Evolutionary conservation across 2,888 invertebrate species (phyloP).

Genomic region (Eurytoma adleriae): DNA sequence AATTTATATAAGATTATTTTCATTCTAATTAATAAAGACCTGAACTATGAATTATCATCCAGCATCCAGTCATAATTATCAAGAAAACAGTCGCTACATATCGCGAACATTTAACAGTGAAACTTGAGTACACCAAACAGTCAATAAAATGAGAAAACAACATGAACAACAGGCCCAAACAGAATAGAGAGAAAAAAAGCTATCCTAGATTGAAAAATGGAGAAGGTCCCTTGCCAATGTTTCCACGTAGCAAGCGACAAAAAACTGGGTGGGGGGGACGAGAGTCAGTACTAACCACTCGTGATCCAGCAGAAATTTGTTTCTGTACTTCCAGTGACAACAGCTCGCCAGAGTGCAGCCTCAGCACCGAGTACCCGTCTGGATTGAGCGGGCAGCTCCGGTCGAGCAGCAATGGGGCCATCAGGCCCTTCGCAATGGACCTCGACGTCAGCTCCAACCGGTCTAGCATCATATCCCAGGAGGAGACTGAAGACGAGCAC

Average conservation of each 20-base stretch:
- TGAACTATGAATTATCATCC: not conserved
- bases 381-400: slow-evolving; percentile 33
- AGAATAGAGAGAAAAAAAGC: slow-evolving; percentile 7
- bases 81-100: slow-evolving; percentile 11
- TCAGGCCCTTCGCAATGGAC: slow-evolving; percentile 81
- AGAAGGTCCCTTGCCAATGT: slow-evolving; percentile 55
- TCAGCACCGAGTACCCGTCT: slow-evolving; percentile 74
- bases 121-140: slow-evolving; percentile 12
- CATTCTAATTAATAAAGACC: no score
- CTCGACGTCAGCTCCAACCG: slow-evolving; percentile 80
- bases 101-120: slow-evolving; percentile 27
- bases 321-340: slow-evolving; percentile 74
- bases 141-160: slow-evolving; percentile 4
- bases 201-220: slow-evolving; percentile 55
- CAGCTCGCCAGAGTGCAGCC: slow-evolving; percentile 80
- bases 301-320: slow-evolving; percentile 58
- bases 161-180: slow-evolving; percentile 18
- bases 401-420: slow-evolving; percentile 68
- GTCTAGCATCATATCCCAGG: slow-evolving; percentile 80
- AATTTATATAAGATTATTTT: no score
- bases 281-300: slow-evolving; percentile 36
- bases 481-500: slow-evolving; percentile 69
- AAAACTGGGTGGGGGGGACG: slow-evolving; percentile 31
- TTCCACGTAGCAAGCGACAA: slow-evolving; percentile 23
- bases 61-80: slow-evolving; percentile 7